Conservation (phyloP, 1,140 invertebrate genomes). For the Zaprionus inermis region DNA sequence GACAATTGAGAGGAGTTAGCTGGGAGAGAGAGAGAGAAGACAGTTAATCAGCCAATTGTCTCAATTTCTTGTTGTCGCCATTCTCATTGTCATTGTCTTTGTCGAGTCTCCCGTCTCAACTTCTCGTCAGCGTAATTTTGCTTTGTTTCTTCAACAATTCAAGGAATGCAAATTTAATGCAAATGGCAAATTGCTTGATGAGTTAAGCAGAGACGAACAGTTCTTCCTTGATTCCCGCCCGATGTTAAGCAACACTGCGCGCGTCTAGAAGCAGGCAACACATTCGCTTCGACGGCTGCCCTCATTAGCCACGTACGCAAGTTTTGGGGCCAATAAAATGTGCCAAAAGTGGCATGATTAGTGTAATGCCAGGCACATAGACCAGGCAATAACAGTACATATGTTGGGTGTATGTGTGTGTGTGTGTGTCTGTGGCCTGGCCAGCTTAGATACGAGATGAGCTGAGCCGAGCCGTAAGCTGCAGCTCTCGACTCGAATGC, state of each 20-base stretch:
- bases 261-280: neutral
- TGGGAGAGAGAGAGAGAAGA: slow-evolving; percentile 6
- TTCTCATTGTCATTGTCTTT: slow-evolving; percentile 44
- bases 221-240: slow-evolving; percentile 27
- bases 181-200: slow-evolving; percentile 47
- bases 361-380: slow-evolving; percentile 68
- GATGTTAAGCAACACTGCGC: slow-evolving; percentile 33
- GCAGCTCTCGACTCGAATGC: slow-evolving; percentile 46
- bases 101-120: too few species aligned
- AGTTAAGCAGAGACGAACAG: slow-evolving; percentile 19
- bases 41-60: slow-evolving; percentile 66
- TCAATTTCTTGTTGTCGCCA: slow-evolving; percentile 58
- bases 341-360: slow-evolving; percentile 72
- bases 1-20: slow-evolving; percentile 30
- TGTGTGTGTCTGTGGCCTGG: slow-evolving; percentile 30
- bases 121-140: slow-evolving; percentile 42
- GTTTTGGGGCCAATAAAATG: slow-evolving; percentile 58
- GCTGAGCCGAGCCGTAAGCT: slow-evolving; percentile 41
- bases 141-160: slow-evolving; percentile 25
- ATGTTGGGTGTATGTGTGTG: neutral
- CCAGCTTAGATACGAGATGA: slow-evolving; percentile 25
- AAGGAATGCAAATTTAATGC: slow-evolving; percentile 65
- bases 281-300: slow-evolving; percentile 10
- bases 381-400: slow-evolving; percentile 42
- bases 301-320: slow-evolving; percentile 70